Evolutionary conservation across 2,888 invertebrate genomes (phyloP), one percentile per base, ranked within the genome.

Genomic region (Eueremaeus valkanovi): DNA sequence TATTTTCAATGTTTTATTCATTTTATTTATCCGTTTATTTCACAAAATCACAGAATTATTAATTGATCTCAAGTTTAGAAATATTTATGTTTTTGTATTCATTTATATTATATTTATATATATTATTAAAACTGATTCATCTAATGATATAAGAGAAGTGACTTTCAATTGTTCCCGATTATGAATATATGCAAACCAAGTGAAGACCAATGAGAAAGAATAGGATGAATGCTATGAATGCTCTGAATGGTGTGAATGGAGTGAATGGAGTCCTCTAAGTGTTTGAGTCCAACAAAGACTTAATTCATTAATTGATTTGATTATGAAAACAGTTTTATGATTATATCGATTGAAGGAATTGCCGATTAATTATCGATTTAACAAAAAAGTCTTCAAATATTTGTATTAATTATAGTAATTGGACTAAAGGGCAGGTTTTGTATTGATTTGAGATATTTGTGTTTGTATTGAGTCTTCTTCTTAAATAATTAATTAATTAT

Each of bases 31-130:
- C 36, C 63, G 16, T 33, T 70, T 45, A 70, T 70, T 70, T 29
- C 70, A 70, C 70, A 70, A 70, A n/a, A 70, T 70, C 70, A 70
- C 70, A 70, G 70, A 70, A 45, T 24, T 70, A 42, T 70, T 70
- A 70, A 70, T 70, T 70, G 70, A 42, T 70, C 45, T 42, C 27
- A 24, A 70, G 45, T 70, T 68, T 70, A 9, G n/a, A n/a, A 45
- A 42, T 33, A 21, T 66, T 66, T 18, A 33, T 33, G 63, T 70
- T 9, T 42, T 70, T 31, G 61, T 21, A 31, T 31, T 13, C 5
- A 13, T 27, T 36, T 45, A n/a, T n/a, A 24, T 36, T 27, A 42
- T 18, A 9, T 42, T 24, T 16, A 70, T 21, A 33, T 29, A 18
- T 70, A 40, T 61, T 61, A 31, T 45, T 45, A 24, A 70, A 70